Evolutionary conservation across 2,797 vertebrate genomes (phyloP), one percentile per base, ranked within the genome.

Genomic region (Kryptolebias ocellatus): DNA sequence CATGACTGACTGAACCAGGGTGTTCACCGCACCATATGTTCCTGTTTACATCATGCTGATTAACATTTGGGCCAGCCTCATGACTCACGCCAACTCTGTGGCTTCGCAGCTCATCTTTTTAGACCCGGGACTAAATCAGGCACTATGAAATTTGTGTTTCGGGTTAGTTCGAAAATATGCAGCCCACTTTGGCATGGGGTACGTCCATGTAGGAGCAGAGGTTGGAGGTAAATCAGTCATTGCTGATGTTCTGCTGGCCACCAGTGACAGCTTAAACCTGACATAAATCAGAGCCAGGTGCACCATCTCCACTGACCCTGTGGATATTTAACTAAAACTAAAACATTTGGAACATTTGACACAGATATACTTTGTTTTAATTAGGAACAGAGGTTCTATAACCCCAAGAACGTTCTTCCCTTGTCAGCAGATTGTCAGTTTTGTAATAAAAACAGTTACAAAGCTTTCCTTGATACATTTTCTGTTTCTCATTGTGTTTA

Each of bases 1-100:
- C 78, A 76, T 68, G 83, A 80, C 72, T 79, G 85, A 82, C 67
- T 86, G 80, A 84, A 83, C 60, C 39, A 59, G 72, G 69, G 60
- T 87, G 78, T 78, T 87, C 77, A 70, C 67, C 46, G 64, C 72
- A 67, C 84, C 87, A 81, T 88, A 86, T 84, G 84, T 70, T 83
- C 71, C 67, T 46, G 81, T 83, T 84, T 79, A 83, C 76, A 80
- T 83, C 75, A 76, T 70, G 70, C 76, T 83, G 74, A 54, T 60
- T 47, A 84, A 86, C 76, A 86, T 81, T 80, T 72, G 75, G 70
- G 81, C 79, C 81, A 79, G 42, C 67, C 66, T 84, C 70, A 70
- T 87, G 80, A 85, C 70, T 83, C 65, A 61, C 53, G 60, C 29
- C 14, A 29, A 37, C 53, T 53, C 56, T 59, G 34, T 70, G 29